These are phyloP conservation scores for Aulostomus chinensis DNA, from an alignment of 2,797 vertebrate genomes.

Conservation along the genomic window DNA sequence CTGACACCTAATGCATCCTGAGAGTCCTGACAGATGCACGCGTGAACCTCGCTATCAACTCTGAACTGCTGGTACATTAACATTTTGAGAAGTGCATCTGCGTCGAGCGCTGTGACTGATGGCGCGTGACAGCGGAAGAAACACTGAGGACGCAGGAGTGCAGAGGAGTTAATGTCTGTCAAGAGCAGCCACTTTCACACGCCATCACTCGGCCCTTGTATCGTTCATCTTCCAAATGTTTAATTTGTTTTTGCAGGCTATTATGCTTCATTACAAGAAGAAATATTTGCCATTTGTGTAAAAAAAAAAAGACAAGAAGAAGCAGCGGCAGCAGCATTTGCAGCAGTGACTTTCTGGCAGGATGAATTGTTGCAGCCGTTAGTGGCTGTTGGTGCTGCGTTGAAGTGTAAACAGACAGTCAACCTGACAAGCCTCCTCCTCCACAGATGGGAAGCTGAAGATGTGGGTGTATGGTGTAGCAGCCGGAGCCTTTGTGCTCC, in stretches of 20 bases:
- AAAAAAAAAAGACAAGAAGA: not conserved
- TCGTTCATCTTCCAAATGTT: slow-evolving; percentile 18
- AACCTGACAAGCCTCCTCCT: slow-evolving; percentile 71
- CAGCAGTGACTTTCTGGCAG: slow-evolving; percentile 7
- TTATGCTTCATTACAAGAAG: not conserved
- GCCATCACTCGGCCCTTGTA: not conserved
- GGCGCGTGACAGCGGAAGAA: slow-evolving; percentile 20
- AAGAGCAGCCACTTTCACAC: too few relatives aligned
- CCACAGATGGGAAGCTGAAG: slow-evolving; percentile 97
- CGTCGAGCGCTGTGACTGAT: slow-evolving; percentile 11
- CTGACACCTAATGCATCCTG: not conserved
- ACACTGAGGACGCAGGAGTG: slow-evolving; percentile 35
- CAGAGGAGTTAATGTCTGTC: slow-evolving; percentile 40
- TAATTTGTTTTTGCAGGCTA: not conserved
- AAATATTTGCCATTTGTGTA: not conserved
- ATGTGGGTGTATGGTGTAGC: slow-evolving; percentile 99
- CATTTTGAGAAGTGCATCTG: slow-evolving; percentile 17
- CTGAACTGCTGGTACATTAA: slow-evolving; percentile 29
- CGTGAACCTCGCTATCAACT: not conserved
- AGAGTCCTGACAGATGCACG: slow-evolving; percentile 1
- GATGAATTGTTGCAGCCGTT: slow-evolving; percentile 13
- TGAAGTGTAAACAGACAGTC: slow-evolving; percentile 25
- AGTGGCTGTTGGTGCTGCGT: slow-evolving; percentile 9
- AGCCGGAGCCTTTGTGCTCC: slow-evolving; percentile 94
- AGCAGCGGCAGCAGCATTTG: too few relatives aligned